A percentile compares a stretch with the other conserved stretches of the same genome.
phyloP scores from a whole-genome alignment of 2,113 vertebrate genomes.

The Phalacrocorax pelagicus region DNA sequence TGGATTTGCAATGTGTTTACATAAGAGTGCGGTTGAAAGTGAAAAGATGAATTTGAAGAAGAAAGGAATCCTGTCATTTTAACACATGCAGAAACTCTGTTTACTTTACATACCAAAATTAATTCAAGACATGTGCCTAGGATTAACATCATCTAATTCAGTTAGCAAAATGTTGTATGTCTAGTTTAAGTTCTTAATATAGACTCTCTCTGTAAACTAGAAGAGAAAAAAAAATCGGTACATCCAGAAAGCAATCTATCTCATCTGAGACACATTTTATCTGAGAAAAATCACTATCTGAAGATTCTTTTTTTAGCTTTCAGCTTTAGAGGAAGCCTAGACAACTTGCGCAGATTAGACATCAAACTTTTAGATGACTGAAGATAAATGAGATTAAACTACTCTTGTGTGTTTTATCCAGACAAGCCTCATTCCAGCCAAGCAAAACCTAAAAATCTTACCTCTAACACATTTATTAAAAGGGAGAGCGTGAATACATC shows the following conservation, averaged over 20 bases:
- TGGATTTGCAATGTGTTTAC: neutral
- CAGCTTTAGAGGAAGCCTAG: neutral
- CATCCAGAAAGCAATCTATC: neutral
- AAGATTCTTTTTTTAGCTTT: neutral
- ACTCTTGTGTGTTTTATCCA: neutral
- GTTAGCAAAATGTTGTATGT: neutral
- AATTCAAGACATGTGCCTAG: neutral
- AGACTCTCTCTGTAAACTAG: neutral
- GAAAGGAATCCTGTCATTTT: neutral
- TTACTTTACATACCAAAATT: neutral
- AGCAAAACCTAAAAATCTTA: neutral
- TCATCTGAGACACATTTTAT: neutral
- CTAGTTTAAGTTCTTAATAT: neutral
- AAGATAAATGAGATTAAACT: neutral
- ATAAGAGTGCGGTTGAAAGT: neutral
- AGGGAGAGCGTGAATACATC: neutral
- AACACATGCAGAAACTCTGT: neutral
- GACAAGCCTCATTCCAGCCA: neutral
- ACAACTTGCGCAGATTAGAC: neutral
- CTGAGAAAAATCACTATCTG: neutral
- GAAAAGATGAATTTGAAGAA: neutral
- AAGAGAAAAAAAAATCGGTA: rapidly evolving
- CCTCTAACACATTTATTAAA: neutral
- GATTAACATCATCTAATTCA: neutral
- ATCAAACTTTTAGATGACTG: neutral